Evolutionary conservation across 2,113 vertebrate species (phyloP), one percentile per base, ranked within the genome.

Genomic region (Xiphophorus couchianus): DNA sequence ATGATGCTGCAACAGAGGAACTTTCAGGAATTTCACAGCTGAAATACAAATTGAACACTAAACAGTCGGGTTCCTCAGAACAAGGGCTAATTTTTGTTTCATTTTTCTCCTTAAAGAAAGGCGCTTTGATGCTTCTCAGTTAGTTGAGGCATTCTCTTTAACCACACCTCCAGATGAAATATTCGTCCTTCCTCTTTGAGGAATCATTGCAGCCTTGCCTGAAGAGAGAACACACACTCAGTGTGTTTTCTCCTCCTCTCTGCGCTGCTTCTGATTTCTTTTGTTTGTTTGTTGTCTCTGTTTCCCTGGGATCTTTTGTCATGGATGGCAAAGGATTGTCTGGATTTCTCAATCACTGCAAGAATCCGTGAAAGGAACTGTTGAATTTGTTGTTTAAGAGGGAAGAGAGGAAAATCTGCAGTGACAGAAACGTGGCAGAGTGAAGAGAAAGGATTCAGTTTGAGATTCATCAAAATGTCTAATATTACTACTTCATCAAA

Each of bases 141-240:
- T 1, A 70, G 70, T 48, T 31, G 48, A 62, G 35, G 28, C 15
- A 3, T 25, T 27, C 29, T 70, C 15, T 78, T 28, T 60, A 88
- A 84, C 89, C 89, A 82, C 91, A 77, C 89, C 91, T 89, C 86
- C 85, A 71, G 76, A 77, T 69, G 54, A 69, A 58, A 58, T 84
- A 72, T 71, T 74, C 75, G 74, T 60, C 37, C 68, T 70, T 87
- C 83, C 81, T 66, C 10, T 51, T 37, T 71, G 54, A 62, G 61
- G 19, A 30, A 39, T 30, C 25, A 2, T 8, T 7, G 61, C 66
- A 69, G 79, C 62, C 65, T 68, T 58, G 48, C 65, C 68, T 64
- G n/a, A n/a, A 39, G 5, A 29, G 28, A 15, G 31, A 48, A 3
- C 0, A 67, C 69, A 67, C 69, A 42, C 8, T 28, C 73, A 42